Evolutionary conservation across 2,888 invertebrate species (phyloP).

Genomic region (Andrena chrysosceles): DNA sequence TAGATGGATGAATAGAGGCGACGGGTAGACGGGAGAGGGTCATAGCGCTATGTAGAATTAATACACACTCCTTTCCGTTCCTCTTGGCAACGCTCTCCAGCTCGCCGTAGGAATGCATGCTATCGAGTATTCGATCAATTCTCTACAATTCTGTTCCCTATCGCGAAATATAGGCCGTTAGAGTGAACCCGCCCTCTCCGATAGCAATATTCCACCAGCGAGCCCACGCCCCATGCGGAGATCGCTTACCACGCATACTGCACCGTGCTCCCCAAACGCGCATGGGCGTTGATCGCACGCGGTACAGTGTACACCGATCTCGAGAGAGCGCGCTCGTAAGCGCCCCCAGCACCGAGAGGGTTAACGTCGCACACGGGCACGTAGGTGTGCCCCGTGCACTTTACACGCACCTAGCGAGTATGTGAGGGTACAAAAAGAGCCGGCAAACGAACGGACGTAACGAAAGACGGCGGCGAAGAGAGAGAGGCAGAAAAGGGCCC

Average conservation of each 20-base stretch:
- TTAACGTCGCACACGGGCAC: slow-evolving; percentile 4
- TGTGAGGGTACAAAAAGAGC: slow-evolving; percentile 3
- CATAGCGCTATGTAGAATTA: not conserved
- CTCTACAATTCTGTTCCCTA: too few species aligned
- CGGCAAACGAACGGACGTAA: slow-evolving; percentile 30
- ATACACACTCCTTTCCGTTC: not conserved
- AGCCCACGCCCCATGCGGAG: not conserved
- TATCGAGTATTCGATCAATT: too few species aligned
- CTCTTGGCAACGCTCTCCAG: not conserved
- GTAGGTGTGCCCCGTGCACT: not conserved
- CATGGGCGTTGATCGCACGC: slow-evolving; percentile 1
- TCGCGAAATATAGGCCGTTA: too few species aligned
- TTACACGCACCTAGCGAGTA: not conserved
- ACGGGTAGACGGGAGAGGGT: not conserved
- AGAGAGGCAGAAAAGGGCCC: slow-evolving; percentile 58
- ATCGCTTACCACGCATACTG: not conserved
- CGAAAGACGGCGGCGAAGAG: slow-evolving; percentile 36
- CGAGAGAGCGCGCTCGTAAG: not conserved
- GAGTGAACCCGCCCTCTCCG: not conserved
- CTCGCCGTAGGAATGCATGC: too few species aligned
- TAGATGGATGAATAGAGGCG: not conserved
- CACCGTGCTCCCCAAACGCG: not conserved
- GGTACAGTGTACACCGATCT: not conserved
- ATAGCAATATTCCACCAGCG: not conserved
- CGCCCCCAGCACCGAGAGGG: slow-evolving; percentile 8